Evolutionary conservation across 2,113 vertebrate genomes (phyloP).

Genomic region (Megalops atlanticus): DNA sequence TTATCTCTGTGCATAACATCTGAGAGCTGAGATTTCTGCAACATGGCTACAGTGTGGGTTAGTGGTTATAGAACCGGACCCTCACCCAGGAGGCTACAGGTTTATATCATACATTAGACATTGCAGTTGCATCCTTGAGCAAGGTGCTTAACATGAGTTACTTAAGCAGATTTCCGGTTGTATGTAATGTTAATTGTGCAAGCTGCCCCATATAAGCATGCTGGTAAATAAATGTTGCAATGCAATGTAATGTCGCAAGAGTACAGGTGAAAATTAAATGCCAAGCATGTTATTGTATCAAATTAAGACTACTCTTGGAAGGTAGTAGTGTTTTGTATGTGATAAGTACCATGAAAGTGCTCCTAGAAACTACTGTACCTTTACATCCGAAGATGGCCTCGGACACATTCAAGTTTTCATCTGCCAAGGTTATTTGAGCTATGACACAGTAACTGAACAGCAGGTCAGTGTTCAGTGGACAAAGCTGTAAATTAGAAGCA

Average conservation of each 20-base stretch:
- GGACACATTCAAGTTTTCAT: background rate
- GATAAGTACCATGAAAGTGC: background rate
- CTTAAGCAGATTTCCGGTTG: background rate
- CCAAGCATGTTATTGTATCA: too few species aligned
- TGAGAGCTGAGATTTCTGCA: background rate
- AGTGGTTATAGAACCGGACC: background rate
- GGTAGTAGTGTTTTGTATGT: too few species aligned
- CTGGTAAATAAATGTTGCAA: too few species aligned
- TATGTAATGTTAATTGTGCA: background rate
- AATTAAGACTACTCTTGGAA: too few species aligned
- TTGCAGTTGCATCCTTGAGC: background rate
- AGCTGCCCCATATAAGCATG: too few species aligned
- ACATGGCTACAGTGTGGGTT: background rate
- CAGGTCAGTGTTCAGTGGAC: constrained; percentile 6
- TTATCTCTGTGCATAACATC: background rate
- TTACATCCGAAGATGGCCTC: background rate
- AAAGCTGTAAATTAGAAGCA: constrained; percentile 8
- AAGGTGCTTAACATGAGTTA: background rate
- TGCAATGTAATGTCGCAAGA: background rate
- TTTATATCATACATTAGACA: background rate
- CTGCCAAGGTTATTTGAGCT: background rate
- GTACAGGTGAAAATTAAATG: background rate
- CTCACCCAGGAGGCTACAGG: background rate
- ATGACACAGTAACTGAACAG: background rate
- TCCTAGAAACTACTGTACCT: background rate